Base-by-base conservation (phyloP, 2,888 invertebrate genomes). In the Rugalucina vietnamica region DNA sequence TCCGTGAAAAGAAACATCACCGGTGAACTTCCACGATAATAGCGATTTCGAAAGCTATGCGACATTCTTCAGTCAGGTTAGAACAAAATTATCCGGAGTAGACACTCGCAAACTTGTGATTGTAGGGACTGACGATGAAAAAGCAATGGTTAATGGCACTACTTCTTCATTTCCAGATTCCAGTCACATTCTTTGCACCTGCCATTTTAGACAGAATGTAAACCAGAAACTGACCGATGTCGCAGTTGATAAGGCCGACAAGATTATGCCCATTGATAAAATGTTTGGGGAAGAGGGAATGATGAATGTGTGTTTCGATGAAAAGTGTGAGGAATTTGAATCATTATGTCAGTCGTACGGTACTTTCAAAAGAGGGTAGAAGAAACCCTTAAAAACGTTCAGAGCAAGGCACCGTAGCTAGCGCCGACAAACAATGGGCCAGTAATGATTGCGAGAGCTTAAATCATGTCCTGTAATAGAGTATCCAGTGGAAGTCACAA, bases 31-130 rank as follows among this genome's bases (percentile, higher is more conserved):
- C 14, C 82, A 87, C n/a, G 78, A 82, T 37, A 80, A 76, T 29
- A 86, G 79, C 75, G 84, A 86, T 39, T 86, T 77, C 50, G 82
- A 79, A 18, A 75, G 71, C 4, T 85, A 82, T 24, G 60, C 76
- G 29, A 36, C 69, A 14, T 79, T 76, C 34, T 84, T 84, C 49
- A 49, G 79, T 29, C 81, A 86, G 29, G 54, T 84, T 0, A 81
- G 29, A 43, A 70, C 54, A 1, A 86, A 77, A 72, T 24, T 82
- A 10, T 8, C 29, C 21, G 37, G 37, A 0, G 37, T n/a, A 0
- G 37, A 39, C 29, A 14, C 49, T 0, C 29, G 21, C 10, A 76
- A 71, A 75, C 32, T 82, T 8, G 76, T 82, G 21, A 79, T 85
- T 14, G n/a, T n/a, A n/a, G 79, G 77, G 12, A 54, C 76, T 39